Evolutionary conservation across 1,140 invertebrate species (phyloP).

Genomic region (Whitmania pigra): DNA sequence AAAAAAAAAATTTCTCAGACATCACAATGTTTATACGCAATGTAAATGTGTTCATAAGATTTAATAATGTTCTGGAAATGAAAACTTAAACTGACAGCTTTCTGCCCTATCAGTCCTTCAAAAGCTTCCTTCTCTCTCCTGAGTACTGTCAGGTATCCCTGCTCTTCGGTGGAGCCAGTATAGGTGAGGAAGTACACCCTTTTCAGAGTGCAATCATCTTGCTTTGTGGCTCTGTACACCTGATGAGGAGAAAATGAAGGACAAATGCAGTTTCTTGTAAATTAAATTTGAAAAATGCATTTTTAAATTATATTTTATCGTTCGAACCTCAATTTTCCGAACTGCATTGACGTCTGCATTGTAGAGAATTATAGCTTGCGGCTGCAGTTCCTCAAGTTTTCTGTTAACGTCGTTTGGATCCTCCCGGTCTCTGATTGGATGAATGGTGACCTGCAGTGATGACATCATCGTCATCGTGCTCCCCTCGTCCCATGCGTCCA

Average conservation of each 20-base stretch:
- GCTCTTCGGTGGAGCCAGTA: slow-evolving; percentile 71
- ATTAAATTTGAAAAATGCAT: no score
- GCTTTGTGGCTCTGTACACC: slow-evolving; percentile 53
- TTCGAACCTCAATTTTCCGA: slow-evolving; percentile 65
- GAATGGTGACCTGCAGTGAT: slow-evolving; percentile 34
- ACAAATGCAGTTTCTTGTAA: no score
- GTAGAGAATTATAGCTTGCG: slow-evolving; percentile 77
- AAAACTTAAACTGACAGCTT: slow-evolving; percentile 55
- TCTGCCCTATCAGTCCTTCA: slow-evolving; percentile 67
- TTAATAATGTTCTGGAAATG: background rate
- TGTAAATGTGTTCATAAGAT: no score
- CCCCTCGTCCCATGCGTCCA: background rate
- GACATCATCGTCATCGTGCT: slow-evolving; percentile 28
- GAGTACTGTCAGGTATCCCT: slow-evolving; percentile 66
- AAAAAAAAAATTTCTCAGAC: no score
- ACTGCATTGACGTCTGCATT: slow-evolving; percentile 74
- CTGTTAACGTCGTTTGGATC: slow-evolving; percentile 34
- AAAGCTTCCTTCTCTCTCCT: slow-evolving; percentile 85
- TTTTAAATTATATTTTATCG: no score
- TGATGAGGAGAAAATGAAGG: slow-evolving; percentile 34
- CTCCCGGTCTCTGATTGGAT: slow-evolving; percentile 37
- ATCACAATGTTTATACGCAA: no score
- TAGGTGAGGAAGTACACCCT: slow-evolving; percentile 78
- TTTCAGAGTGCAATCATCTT: slow-evolving; percentile 27
- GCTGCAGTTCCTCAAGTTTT: slow-evolving; percentile 47